These are phyloP conservation scores for Tupaia tana DNA, from an alignment of 2,113 vertebrate species.

Conservation along the genomic window DNA sequence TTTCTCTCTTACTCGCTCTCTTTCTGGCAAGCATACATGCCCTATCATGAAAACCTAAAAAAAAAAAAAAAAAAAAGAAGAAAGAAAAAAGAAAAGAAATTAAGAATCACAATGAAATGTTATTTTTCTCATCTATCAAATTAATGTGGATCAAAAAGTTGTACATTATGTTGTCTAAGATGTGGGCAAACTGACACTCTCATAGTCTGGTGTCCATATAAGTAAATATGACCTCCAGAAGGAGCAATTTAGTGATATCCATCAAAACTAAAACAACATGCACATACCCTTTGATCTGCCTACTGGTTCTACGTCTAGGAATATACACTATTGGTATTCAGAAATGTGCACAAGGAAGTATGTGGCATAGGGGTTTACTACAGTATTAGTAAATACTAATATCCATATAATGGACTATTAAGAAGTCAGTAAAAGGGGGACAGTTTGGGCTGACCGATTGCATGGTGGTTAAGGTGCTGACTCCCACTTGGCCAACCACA, in stretches of 20 bases:
- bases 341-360: not conserved
- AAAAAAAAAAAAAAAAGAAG: too few species aligned
- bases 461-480: too few species aligned
- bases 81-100: too few species aligned
- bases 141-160: constrained; percentile 37
- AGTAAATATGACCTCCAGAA: not conserved
- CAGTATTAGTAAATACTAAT: not conserved
- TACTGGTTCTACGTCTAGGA: not conserved
- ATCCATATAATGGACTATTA: not conserved
- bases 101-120: not conserved
- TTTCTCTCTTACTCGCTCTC: too few species aligned
- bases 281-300: not conserved
- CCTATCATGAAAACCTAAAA: too few species aligned
- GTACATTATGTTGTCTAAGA: not conserved
- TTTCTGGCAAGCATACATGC: too few species aligned
- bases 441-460: not conserved
- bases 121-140: constrained; percentile 39
- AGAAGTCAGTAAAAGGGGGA: constrained; percentile 3
- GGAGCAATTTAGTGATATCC: not conserved
- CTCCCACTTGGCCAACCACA: too few species aligned
- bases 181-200: not conserved
- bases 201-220: not conserved
- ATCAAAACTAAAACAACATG: not conserved
- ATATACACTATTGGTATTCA: not conserved
- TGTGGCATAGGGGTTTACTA: not conserved